Conservation (phyloP, 53 echinoderm and acorn worm genomes). For the Echinometra lucunter region DNA sequence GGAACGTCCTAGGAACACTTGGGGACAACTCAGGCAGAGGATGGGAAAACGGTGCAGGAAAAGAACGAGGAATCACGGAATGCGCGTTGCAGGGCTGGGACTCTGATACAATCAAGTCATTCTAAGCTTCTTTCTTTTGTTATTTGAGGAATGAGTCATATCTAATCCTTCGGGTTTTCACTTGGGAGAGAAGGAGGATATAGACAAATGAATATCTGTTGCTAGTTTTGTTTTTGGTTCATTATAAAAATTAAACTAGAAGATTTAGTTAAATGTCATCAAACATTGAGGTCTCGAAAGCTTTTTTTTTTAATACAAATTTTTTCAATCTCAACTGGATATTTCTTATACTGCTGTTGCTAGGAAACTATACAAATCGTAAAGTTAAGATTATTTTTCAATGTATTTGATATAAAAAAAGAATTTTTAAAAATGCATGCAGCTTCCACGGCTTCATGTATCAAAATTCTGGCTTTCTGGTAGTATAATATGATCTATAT, state of each 20-base stretch:
- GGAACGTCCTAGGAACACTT: conserved; percentile 3
- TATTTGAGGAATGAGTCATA: conserved; percentile 33
- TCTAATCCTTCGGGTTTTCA: neutral
- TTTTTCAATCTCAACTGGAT: neutral
- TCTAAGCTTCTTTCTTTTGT: conserved; percentile 42
- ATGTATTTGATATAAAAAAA: neutral
- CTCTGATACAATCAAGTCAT: conserved; percentile 28
- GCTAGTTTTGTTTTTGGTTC: conserved; percentile 24
- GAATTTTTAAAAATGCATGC: neutral
- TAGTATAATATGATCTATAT: neutral
- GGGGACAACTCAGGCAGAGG: conserved; percentile 27
- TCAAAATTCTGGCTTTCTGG: neutral
- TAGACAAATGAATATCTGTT: conserved; percentile 12
- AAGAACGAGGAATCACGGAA: conserved; percentile 50
- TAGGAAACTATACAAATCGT: neutral
- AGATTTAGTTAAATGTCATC: neutral
- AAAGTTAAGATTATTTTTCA: neutral
- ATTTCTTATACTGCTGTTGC: neutral
- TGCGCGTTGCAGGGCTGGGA: conserved; percentile 40
- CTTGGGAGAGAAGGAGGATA: conserved; percentile 33
- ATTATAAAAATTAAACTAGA: neutral
- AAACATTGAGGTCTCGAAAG: neutral
- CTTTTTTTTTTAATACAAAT: neutral
- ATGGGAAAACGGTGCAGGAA: conserved; percentile 48
- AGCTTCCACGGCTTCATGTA: neutral